phyloP scores from a whole-genome alignment of 2,888 invertebrate species.

The Sminthurides aquaticus region DNA sequence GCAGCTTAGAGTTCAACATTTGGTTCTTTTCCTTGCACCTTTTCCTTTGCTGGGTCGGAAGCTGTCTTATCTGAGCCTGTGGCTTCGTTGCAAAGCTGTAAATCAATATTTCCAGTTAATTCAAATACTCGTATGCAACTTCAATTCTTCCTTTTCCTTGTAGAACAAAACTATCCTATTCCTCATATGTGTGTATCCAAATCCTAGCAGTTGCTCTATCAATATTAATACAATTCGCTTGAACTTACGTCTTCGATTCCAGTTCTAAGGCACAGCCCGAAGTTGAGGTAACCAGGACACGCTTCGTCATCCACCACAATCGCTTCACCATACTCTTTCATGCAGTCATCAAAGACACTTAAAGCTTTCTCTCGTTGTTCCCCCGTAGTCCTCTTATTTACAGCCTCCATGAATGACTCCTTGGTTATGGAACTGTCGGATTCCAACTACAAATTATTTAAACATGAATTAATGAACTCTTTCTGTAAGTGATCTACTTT shows the following conservation, averaged over 20 bases:
- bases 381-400: constrained; percentile 4
- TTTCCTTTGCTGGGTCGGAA: too few species aligned
- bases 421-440: constrained; percentile 1
- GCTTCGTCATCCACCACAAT: background rate
- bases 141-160: too few species aligned
- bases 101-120: too few species aligned
- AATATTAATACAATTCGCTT: too few species aligned
- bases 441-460: constrained; percentile 10
- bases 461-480: background rate
- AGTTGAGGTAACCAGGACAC: constrained; percentile 8
- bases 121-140: too few species aligned
- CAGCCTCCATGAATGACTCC: background rate
- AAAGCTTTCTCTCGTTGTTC: background rate
- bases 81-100: too few species aligned
- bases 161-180: too few species aligned
- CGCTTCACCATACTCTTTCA: background rate
- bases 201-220: too few species aligned
- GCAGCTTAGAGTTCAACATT: too few species aligned
- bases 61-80: too few species aligned
- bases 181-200: too few species aligned
- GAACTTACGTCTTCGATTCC: constrained; percentile 8
- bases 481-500: background rate
- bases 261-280: constrained; percentile 12
- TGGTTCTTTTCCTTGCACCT: too few species aligned
- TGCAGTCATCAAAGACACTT: background rate